Percentiles rank a stretch among this genome's conserved stretches.
Evolutionary conservation across 2,888 invertebrate genomes (phyloP).

Genomic region (Biston betularia): DNA sequence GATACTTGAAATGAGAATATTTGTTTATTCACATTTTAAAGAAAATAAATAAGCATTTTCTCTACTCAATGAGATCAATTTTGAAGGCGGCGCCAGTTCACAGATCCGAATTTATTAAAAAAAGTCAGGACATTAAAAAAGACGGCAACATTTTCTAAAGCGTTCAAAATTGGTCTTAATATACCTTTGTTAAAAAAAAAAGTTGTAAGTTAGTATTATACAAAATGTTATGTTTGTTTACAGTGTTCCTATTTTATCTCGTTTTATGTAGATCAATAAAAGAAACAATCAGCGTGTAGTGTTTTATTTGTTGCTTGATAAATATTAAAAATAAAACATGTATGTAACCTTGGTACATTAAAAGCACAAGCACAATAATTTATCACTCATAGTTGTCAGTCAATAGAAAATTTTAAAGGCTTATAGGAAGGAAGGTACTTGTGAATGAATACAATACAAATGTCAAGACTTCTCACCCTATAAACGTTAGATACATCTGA

Average conservation of each 20-base stretch:
- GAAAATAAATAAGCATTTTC: no score
- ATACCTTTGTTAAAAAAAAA: not conserved
- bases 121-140: no score
- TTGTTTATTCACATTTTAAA: no score
- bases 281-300: constrained; percentile 70
- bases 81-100: no score
- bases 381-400: constrained; percentile 82
- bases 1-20: no score
- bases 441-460: constrained; percentile 50
- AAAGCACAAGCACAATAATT: constrained; percentile 83
- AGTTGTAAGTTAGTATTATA: not conserved
- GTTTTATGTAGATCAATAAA: constrained; percentile 48
- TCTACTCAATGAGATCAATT: no score
- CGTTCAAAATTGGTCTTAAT: no score
- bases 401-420: constrained; percentile 76
- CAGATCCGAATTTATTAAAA: no score
- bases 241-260: constrained; percentile 21
- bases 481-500: constrained; percentile 29
- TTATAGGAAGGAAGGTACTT: constrained; percentile 70
- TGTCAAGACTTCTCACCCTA: constrained; percentile 45
- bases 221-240: constrained; percentile 5
- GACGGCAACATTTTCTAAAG: no score
- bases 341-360: constrained; percentile 80
- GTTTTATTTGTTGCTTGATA: constrained; percentile 77
- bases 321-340: constrained; percentile 71